Percentiles rank a stretch among this genome's conserved stretches.
phyloP scores from a whole-genome alignment of 2,888 invertebrate species.

The Acholoe squamosa region DNA sequence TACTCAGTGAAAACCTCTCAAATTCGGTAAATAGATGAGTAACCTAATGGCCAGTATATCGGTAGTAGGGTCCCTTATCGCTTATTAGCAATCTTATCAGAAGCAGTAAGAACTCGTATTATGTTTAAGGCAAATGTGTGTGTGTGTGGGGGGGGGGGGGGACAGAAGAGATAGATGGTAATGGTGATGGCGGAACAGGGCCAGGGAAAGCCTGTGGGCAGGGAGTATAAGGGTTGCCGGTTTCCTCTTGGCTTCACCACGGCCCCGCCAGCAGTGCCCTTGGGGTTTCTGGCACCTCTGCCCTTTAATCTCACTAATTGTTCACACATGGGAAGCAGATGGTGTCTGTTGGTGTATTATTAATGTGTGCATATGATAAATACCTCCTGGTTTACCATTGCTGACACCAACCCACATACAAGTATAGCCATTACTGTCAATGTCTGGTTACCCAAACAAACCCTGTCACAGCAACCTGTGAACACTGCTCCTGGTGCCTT shows the following conservation, averaged over 20 bases:
- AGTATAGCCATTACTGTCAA: background rate
- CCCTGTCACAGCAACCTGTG: slow-evolving; percentile 12
- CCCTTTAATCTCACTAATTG: slow-evolving; percentile 31
- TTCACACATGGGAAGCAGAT: slow-evolving; percentile 32
- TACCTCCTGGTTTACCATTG: background rate
- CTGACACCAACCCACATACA: background rate
- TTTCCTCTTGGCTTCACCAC: no score
- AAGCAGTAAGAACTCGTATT: no score
- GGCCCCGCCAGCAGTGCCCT: background rate
- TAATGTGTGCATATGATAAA: slow-evolving; percentile 23
- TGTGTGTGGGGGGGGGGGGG: no score
- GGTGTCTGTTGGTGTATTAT: background rate
- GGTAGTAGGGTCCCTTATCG: no score
- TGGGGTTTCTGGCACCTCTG: background rate
- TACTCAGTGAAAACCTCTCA: no score
- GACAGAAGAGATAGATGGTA: no score
- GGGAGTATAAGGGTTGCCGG: background rate
- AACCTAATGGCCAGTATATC: no score
- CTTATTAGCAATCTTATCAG: no score
- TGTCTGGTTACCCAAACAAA: background rate
- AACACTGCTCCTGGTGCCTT: background rate
- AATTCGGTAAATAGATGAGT: no score
- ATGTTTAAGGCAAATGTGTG: no score
- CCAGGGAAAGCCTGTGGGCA: background rate
- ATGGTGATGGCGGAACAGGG: no score